phyloP scores from a whole-genome alignment of 2,888 invertebrate genomes.

The Hoplodrina ambigua region DNA sequence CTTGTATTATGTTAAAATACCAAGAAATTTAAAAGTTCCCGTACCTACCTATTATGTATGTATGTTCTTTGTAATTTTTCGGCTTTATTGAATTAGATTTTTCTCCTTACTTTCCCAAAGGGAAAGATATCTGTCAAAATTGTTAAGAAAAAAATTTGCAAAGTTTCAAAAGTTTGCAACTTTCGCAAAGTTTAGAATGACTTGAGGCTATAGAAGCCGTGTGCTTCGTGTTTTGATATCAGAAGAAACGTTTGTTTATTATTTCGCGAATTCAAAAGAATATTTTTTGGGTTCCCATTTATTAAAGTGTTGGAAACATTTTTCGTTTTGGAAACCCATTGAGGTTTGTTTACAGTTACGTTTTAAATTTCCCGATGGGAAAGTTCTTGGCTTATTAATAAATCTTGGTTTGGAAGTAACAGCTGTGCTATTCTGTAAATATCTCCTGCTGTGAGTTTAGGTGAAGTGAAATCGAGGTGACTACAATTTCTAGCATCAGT shows the following conservation, averaged over 20 bases:
- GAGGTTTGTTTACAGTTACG: slow-evolving; percentile 25
- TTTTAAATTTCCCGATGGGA: slow-evolving; percentile 5
- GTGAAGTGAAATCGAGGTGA: too few species aligned
- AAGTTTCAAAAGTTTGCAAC: slow-evolving; percentile 67
- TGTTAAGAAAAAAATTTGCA: slow-evolving; percentile 62
- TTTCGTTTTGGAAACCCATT: slow-evolving; percentile 34
- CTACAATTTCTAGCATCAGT: too few species aligned
- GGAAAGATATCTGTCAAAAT: slow-evolving; percentile 71
- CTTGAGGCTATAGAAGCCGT: slow-evolving; percentile 50
- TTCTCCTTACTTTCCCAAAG: slow-evolving; percentile 64
- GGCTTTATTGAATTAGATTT: slow-evolving; percentile 70
- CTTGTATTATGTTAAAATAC: not conserved
- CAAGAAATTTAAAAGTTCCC: slow-evolving; percentile 37
- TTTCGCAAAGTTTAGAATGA: slow-evolving; percentile 60
- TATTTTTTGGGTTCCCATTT: slow-evolving; percentile 43
- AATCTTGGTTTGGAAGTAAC: not conserved
- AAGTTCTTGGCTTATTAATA: not conserved
- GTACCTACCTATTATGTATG: slow-evolving; percentile 38
- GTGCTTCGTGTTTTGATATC: slow-evolving; percentile 50
- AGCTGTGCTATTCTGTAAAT: too few species aligned
- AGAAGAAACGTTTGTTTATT: slow-evolving; percentile 58
- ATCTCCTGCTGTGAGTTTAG: too few species aligned
- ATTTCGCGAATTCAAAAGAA: slow-evolving; percentile 53
- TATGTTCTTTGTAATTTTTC: slow-evolving; percentile 49
- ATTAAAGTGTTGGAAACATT: slow-evolving; percentile 51